Percentiles rank a stretch among this genome's conserved stretches.
Conservation (phyloP, 2,888 invertebrate species). For the Epirrita christyi region DNA sequence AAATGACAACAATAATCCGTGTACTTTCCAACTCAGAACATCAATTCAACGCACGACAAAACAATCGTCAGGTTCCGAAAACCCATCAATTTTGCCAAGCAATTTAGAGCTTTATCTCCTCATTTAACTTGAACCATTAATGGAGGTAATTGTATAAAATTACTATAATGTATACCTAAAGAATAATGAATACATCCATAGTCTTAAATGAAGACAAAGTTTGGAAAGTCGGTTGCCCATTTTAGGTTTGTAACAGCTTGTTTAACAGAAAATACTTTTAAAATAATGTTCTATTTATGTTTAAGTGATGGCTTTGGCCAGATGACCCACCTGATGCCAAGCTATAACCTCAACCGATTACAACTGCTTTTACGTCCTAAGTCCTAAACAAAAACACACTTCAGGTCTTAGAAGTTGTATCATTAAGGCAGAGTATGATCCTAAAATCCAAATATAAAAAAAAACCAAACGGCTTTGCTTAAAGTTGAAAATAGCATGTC, state of each 20-base stretch:
- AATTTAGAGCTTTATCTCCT: constrained; percentile 10
- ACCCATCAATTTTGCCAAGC: constrained; percentile 2
- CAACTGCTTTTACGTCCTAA: no score
- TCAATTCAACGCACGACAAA: background rate
- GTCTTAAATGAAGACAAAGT: constrained; percentile 18
- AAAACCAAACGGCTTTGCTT: no score
- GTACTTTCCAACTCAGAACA: background rate
- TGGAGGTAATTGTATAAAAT: constrained; percentile 19
- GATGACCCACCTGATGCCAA: no score
- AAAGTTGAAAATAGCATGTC: no score
- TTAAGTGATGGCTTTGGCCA: background rate
- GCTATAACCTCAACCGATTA: no score
- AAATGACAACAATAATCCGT: no score
- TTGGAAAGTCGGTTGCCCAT: constrained; percentile 1
- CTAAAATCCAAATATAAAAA: no score
- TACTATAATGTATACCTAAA: constrained; percentile 12
- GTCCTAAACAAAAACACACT: no score
- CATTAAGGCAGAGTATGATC: no score
- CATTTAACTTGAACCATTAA: constrained; percentile 21
- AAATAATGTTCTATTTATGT: background rate
- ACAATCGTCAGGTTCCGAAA: background rate
- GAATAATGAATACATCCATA: constrained; percentile 1
- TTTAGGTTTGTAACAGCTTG: constrained; percentile 5
- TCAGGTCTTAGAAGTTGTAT: no score
- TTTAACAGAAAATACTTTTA: background rate